phyloP scores from a whole-genome alignment of 2,113 vertebrate genomes.

The Thymallus thymallus region DNA sequence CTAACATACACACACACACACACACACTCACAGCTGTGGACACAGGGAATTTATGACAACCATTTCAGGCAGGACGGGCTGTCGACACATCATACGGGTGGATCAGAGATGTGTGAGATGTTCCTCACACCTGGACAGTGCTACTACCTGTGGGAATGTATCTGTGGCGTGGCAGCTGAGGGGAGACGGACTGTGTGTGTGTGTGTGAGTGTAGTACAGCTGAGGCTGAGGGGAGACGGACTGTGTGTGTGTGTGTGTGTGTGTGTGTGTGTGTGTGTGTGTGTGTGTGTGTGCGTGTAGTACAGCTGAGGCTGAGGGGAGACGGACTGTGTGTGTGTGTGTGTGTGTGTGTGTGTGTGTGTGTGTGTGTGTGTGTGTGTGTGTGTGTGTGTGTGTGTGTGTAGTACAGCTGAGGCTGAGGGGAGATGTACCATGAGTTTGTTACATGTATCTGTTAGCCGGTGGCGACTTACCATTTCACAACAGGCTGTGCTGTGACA shows the following conservation, averaged over 20 bases:
- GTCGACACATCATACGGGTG: too few species aligned
- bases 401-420: neutral
- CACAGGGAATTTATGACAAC: neutral
- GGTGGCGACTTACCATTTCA: slow-evolving; percentile 47
- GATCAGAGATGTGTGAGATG: too few species aligned
- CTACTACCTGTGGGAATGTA: neutral
- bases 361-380: slow-evolving; percentile 8
- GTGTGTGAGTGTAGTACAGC: neutral
- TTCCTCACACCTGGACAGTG: neutral
- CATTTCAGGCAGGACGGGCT: too few species aligned
- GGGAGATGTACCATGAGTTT: neutral
- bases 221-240: too few species aligned
- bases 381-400: slow-evolving; percentile 23
- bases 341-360: slow-evolving; percentile 1
- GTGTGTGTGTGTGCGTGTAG: slow-evolving; percentile 9
- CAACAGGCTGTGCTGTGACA: slow-evolving; percentile 56
- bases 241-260: neutral
- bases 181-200: neutral
- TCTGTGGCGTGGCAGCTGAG: neutral
- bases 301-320: too few species aligned
- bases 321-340: slow-evolving; percentile 3
- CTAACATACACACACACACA: neutral
- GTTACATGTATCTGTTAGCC: slow-evolving; percentile 62
- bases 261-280: slow-evolving; percentile 10
- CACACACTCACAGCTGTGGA: slow-evolving; percentile 9